A percentile compares a stretch with the other conserved stretches of the same genome.
Conservation (phyloP, 2,888 invertebrate genomes). For the Epinotia demarniana region DNA sequence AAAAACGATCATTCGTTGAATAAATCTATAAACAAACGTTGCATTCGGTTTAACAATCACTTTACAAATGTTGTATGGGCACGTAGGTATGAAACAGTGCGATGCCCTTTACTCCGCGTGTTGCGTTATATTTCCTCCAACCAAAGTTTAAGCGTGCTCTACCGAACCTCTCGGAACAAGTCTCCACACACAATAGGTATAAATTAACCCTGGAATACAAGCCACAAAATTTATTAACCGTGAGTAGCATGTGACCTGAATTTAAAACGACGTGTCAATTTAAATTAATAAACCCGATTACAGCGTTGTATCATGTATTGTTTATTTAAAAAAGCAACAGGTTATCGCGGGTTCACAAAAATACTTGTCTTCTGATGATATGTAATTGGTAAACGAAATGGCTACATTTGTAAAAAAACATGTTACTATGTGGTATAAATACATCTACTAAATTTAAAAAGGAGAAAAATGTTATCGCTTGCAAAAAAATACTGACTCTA, state of each 20-base stretch:
- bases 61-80: background rate
- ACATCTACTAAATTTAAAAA: too few species aligned
- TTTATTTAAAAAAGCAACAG: slow-evolving; percentile 3
- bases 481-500: too few species aligned
- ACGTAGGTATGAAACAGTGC: slow-evolving; percentile 11
- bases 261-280: slow-evolving; percentile 36
- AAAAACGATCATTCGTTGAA: background rate
- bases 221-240: slow-evolving; percentile 27
- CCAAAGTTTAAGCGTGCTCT: slow-evolving; percentile 34
- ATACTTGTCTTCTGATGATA: background rate
- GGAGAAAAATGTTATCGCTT: too few species aligned
- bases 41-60: background rate
- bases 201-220: background rate
- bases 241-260: slow-evolving; percentile 18
- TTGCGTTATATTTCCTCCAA: slow-evolving; percentile 19
- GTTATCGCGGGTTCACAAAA: slow-evolving; percentile 19
- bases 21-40: background rate
- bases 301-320: slow-evolving; percentile 10
- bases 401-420: background rate
- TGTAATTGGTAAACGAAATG: background rate
- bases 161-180: slow-evolving; percentile 23
- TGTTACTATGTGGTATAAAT: slow-evolving; percentile 3
- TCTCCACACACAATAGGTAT: slow-evolving; percentile 1
- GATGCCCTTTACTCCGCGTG: slow-evolving; percentile 2
- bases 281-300: slow-evolving; percentile 39